Evolutionary conservation across 1,140 invertebrate genomes (phyloP).

Genomic region (Pseudachorutes palmiensis): DNA sequence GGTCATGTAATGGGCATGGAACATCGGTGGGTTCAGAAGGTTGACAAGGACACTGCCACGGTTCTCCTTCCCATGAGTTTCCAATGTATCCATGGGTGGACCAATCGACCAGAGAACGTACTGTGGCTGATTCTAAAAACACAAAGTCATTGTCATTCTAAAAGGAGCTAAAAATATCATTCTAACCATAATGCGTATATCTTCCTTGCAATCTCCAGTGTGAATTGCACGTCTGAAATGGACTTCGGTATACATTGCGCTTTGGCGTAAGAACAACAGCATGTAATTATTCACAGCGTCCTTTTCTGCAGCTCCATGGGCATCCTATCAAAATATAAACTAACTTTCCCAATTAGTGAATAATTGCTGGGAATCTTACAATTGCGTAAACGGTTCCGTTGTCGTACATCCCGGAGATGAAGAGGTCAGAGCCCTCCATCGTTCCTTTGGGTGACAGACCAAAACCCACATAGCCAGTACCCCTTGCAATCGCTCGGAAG

Average conservation of each 20-base stretch:
- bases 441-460: constrained; percentile 3
- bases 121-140: constrained; percentile 5
- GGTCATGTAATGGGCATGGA: constrained; percentile 5
- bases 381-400: constrained; percentile 1
- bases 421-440: constrained; percentile 1
- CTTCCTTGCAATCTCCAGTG: constrained; percentile 1
- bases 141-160: too few species aligned
- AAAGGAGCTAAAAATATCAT: background rate
- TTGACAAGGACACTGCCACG: constrained; percentile 8
- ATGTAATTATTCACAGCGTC: constrained; percentile 1
- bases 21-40: constrained; percentile 11
- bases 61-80: constrained; percentile 1
- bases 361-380: background rate
- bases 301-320: background rate
- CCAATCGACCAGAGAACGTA: constrained; percentile 13
- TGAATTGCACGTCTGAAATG: background rate
- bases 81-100: background rate
- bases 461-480: constrained; percentile 3
- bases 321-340: background rate
- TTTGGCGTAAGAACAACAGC: background rate
- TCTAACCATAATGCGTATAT: constrained; percentile 1
- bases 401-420: background rate
- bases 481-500: background rate
- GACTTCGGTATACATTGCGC: constrained; percentile 1
- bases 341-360: background rate